Evolutionary conservation across 2,113 vertebrate species (phyloP).

Genomic region (Telmatochromis sp.): DNA sequence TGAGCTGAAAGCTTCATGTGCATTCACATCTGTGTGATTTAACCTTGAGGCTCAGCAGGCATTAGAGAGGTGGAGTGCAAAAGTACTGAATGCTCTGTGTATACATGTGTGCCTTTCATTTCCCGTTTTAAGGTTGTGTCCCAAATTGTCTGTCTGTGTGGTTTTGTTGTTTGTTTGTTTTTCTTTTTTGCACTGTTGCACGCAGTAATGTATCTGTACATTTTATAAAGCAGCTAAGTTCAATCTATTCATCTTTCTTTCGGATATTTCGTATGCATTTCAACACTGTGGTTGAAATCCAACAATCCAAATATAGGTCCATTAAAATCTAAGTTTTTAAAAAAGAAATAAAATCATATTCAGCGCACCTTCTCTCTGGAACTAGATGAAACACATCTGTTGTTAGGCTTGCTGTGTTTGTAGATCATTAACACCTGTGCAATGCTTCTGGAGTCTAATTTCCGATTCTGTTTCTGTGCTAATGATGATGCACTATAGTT

Average conservation of each 20-base stretch:
- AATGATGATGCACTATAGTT: neutral
- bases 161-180: neutral
- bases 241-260: neutral
- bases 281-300: neutral
- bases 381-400: neutral
- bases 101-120: neutral
- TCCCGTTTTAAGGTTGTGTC: neutral
- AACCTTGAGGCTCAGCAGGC: conserved; percentile 22
- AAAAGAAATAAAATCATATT: neutral
- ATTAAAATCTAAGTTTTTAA: neutral
- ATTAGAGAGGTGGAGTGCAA: neutral
- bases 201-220: neutral
- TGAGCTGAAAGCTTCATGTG: neutral
- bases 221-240: neutral
- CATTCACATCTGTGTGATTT: neutral
- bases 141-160: neutral
- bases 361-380: neutral
- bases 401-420: neutral
- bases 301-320: neutral
- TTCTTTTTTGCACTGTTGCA: neutral
- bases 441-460: neutral
- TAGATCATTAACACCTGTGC: neutral
- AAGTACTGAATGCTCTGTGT: neutral
- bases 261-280: neutral
- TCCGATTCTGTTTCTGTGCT: neutral